Evolutionary conservation across 2,888 invertebrate species (phyloP).

Genomic region (Heliothis peltigera): DNA sequence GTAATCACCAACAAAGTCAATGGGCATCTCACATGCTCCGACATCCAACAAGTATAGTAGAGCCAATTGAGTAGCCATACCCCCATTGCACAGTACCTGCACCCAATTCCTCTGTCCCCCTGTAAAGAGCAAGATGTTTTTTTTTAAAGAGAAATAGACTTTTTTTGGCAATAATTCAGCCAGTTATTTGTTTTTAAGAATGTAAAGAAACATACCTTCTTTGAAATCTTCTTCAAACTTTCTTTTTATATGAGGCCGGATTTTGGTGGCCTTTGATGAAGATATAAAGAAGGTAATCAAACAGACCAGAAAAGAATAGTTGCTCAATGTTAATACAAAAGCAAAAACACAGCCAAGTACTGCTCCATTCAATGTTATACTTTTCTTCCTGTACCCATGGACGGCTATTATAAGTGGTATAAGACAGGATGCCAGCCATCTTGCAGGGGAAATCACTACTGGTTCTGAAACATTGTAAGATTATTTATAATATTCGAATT

Average conservation of each 20-base stretch:
- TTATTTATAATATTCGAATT: too few species aligned
- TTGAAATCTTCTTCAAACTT: slow-evolving; percentile 94
- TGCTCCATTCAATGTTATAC: slow-evolving; percentile 93
- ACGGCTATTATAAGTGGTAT: slow-evolving; percentile 91
- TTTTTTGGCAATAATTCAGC: neutral
- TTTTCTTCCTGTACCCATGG: slow-evolving; percentile 92
- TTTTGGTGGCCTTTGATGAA: slow-evolving; percentile 95
- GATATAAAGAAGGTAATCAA: slow-evolving; percentile 94
- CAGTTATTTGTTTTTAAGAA: neutral
- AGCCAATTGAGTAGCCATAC: slow-evolving; percentile 95
- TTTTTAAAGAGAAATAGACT: neutral
- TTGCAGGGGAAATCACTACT: slow-evolving; percentile 90
- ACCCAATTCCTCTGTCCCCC: slow-evolving; percentile 97
- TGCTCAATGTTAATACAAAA: slow-evolving; percentile 94
- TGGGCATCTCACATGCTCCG: slow-evolving; percentile 93
- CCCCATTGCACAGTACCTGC: slow-evolving; percentile 96
- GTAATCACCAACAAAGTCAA: slow-evolving; percentile 94
- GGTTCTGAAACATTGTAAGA: slow-evolving; percentile 84
- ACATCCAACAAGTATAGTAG: slow-evolving; percentile 94
- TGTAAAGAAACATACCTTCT: slow-evolving; percentile 89
- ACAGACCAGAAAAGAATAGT: slow-evolving; percentile 93
- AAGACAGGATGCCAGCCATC: slow-evolving; percentile 92
- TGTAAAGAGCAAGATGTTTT: slow-evolving; percentile 67
- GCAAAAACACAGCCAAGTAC: slow-evolving; percentile 93
- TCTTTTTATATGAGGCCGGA: slow-evolving; percentile 91